Conservation (phyloP, 1,140 invertebrate species). For the Colletes gigas region DNA sequence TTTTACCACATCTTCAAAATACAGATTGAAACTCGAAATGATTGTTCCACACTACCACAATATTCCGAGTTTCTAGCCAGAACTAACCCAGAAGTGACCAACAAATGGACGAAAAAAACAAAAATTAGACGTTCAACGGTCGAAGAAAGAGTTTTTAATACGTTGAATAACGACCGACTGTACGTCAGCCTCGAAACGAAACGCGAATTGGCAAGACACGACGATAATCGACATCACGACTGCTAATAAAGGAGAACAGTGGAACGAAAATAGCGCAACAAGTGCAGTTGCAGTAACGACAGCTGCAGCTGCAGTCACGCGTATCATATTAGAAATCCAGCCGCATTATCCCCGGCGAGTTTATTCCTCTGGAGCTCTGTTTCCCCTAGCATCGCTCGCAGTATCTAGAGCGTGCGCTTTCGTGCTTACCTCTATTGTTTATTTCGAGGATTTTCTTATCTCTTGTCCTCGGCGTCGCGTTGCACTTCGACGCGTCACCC, state of each 20-base stretch:
- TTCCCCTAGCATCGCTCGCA: conserved; percentile 1
- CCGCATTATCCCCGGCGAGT: conserved; percentile 51
- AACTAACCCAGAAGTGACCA: too few relatives aligned
- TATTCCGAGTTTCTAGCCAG: too few relatives aligned
- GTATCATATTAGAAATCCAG: conserved; percentile 55
- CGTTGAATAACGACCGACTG: background rate
- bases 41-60: too few relatives aligned
- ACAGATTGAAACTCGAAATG: too few relatives aligned
- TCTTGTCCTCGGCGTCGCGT: background rate
- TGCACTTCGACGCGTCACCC: conserved; percentile 2
- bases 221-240: conserved; percentile 29
- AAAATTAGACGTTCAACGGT: too few relatives aligned
- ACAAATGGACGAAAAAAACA: too few relatives aligned
- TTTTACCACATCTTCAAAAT: too few relatives aligned
- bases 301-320: conserved; percentile 27
- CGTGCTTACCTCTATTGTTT: conserved; percentile 27
- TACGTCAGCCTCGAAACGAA: conserved; percentile 20
- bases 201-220: conserved; percentile 22
- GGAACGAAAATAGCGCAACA: conserved; percentile 66
- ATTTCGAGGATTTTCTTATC: conserved; percentile 53
- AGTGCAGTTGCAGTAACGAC: conserved; percentile 61
- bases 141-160: conserved; percentile 16
- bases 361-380: conserved; percentile 49
- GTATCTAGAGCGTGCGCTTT: background rate
- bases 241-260: conserved; percentile 56